Evolutionary conservation across 1,140 invertebrate species (phyloP).

Genomic region (Brachionus manjavacas): DNA sequence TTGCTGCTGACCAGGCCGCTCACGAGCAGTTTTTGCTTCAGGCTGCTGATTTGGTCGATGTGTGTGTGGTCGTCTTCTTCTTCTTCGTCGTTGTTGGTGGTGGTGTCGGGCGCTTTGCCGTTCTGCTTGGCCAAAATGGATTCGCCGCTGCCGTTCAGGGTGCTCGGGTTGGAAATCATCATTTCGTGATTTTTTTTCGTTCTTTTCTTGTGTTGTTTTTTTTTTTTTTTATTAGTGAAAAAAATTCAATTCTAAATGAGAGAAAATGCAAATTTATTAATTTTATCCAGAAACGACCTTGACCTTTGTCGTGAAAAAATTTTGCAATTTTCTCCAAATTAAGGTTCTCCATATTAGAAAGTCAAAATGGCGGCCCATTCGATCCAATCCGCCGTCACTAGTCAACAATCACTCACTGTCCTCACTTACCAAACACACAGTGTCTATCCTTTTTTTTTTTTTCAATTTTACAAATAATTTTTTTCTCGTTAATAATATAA

Average conservation of each 20-base stretch:
- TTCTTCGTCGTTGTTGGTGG: neutral
- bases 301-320: neutral
- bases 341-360: neutral
- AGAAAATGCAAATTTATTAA: constrained; percentile 36
- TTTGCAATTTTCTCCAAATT: constrained; percentile 20
- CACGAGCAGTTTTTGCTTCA: neutral
- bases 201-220: neutral
- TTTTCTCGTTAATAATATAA: neutral
- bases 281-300: constrained; percentile 33
- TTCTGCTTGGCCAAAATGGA: neutral
- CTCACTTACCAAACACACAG: no score
- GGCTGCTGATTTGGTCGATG: neutral
- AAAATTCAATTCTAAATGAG: constrained; percentile 13
- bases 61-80: neutral
- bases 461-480: neutral
- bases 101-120: neutral
- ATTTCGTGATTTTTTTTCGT: neutral
- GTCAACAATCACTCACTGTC: no score
- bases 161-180: constrained; percentile 23
- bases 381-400: no score
- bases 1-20: no score
- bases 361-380: neutral
- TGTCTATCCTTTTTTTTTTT: no score
- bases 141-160: neutral
- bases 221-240: neutral